Evolutionary conservation across 2,888 invertebrate genomes (phyloP).

Genomic region (Germaria angustata): DNA sequence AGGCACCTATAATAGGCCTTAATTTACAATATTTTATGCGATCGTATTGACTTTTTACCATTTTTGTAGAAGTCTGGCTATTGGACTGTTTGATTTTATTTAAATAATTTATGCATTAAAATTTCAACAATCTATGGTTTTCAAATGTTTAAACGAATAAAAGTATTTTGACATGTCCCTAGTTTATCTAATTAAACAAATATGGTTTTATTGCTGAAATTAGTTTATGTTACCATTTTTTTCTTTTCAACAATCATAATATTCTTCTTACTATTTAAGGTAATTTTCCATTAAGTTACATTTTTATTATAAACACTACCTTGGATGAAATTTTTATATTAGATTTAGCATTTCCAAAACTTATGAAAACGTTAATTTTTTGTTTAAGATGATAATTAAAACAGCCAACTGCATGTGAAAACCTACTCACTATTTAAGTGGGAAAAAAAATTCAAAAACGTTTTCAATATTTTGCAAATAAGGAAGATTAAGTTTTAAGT

Average conservation of each 20-base stretch:
- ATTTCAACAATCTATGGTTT: conserved; percentile 28
- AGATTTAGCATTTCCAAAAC: neutral
- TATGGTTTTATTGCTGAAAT: conserved; percentile 15
- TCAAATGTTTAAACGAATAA: neutral
- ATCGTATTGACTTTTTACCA: neutral
- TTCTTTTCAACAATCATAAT: neutral
- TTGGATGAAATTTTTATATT: neutral
- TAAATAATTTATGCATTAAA: conserved; percentile 32
- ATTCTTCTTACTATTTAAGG: conserved; percentile 13
- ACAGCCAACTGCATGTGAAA: neutral
- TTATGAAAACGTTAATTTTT: neutral
- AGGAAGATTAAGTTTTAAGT: neutral
- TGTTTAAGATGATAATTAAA: neutral
- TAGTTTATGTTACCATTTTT: neutral
- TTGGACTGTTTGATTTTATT: conserved; percentile 5
- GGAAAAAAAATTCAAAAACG: neutral
- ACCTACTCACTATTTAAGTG: neutral
- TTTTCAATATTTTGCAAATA: neutral
- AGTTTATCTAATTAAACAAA: neutral
- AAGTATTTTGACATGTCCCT: neutral
- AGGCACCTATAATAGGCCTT: neutral
- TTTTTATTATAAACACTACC: neutral
- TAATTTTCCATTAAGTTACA: neutral
- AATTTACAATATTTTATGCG: neutral
- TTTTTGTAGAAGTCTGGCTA: conserved; percentile 1